phyloP scores from a whole-genome alignment of 2,888 invertebrate genomes.

The Agonopterix subpropinquella region DNA sequence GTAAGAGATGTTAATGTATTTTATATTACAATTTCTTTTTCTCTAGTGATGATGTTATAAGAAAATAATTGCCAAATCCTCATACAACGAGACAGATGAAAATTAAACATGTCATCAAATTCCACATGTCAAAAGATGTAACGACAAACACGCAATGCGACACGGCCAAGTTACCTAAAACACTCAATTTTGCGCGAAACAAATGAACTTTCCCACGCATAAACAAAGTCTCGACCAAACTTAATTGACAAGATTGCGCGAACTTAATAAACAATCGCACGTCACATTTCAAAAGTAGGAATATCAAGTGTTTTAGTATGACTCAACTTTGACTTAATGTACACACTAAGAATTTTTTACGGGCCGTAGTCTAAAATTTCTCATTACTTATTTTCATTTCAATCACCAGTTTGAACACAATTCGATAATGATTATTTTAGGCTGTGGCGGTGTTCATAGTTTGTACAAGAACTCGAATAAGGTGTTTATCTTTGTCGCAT shows the following conservation, averaged over 20 bases:
- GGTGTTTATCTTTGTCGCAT: conserved; percentile 29
- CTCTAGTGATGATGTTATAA: too few species aligned
- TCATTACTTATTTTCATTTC: background rate
- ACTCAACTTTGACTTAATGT: conserved; percentile 4
- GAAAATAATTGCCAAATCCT: too few species aligned
- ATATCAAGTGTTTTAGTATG: conserved; percentile 9
- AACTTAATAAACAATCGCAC: conserved; percentile 8
- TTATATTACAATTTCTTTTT: too few species aligned
- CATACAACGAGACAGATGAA: too few species aligned
- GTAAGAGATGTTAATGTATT: too few species aligned
- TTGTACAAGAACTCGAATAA: conserved; percentile 8
- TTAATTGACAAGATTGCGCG: conserved; percentile 14
- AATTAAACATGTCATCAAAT: too few species aligned
- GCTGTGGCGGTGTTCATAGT: conserved; percentile 6
- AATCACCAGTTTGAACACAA: background rate
- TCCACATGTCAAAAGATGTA: too few species aligned
- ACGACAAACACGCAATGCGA: too few species aligned
- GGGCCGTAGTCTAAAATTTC: background rate
- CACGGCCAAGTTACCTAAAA: background rate
- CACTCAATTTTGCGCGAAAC: background rate
- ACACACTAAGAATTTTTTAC: background rate
- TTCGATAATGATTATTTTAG: background rate
- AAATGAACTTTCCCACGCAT: conserved; percentile 9
- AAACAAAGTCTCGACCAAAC: conserved; percentile 9
- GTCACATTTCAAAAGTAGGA: conserved; percentile 9